Conservation (phyloP, 2,888 invertebrate genomes). For the Furcula furcula region DNA sequence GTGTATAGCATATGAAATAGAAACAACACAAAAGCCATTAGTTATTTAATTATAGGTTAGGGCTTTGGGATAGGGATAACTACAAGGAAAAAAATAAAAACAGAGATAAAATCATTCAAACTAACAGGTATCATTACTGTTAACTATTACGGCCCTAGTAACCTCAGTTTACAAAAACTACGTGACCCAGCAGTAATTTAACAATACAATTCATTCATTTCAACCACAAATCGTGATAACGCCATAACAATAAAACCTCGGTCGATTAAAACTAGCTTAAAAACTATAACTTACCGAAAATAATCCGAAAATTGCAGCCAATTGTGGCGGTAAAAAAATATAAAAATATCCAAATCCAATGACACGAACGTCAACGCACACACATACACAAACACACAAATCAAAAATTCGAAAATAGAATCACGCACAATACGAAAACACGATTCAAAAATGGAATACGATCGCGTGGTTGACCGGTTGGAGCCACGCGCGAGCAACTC, state of each 20-base stretch:
- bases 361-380: constrained; percentile 24
- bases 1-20: no score
- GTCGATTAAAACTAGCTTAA: constrained; percentile 33
- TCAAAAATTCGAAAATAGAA: constrained; percentile 10
- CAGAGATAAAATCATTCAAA: no score
- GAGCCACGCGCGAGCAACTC: constrained; percentile 47
- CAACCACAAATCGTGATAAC: constrained; percentile 20
- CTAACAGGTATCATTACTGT: no score
- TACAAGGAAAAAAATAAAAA: no score
- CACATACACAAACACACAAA: constrained; percentile 24
- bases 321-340: constrained; percentile 23
- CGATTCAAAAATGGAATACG: constrained; percentile 20
- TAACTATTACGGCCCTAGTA: no score
- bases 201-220: background rate
- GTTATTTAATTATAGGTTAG: no score
- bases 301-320: constrained; percentile 24
- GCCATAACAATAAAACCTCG: constrained; percentile 26
- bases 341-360: constrained; percentile 32
- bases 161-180: no score
- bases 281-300: constrained; percentile 53
- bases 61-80: no score
- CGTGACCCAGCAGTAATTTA: background rate
- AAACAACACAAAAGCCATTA: no score
- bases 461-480: constrained; percentile 24
- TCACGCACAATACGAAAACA: no score